Conservation (phyloP, 2,113 vertebrate species). For the Serilophus lunatus region DNA sequence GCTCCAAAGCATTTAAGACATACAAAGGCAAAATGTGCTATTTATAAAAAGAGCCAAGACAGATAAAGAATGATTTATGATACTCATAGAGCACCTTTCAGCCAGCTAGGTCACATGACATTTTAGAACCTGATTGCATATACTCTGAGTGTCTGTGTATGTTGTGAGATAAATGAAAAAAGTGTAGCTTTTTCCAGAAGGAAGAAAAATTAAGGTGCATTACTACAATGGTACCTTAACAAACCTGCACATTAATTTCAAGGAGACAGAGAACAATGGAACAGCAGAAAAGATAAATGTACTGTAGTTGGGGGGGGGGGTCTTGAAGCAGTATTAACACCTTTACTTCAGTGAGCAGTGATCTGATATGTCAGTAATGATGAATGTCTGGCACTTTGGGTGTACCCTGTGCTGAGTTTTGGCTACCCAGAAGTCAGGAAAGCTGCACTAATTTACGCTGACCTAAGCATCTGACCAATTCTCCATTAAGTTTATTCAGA, state of each 20-base stretch:
- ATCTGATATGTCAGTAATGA: background rate
- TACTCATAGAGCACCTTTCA: constrained; percentile 3
- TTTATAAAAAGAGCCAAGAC: constrained; percentile 10
- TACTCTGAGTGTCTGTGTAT: background rate
- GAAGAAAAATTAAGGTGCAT: background rate
- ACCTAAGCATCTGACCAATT: background rate
- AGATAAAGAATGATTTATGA: constrained; percentile 55
- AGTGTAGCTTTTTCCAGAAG: background rate
- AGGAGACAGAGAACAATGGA: background rate
- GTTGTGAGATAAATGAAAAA: background rate
- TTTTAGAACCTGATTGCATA: background rate
- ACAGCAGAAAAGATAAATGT: background rate
- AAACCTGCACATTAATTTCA: background rate
- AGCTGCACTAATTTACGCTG: background rate
- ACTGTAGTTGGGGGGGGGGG: background rate
- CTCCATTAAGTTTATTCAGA: background rate
- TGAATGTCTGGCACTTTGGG: background rate
- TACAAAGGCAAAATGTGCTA: background rate
- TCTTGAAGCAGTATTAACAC: background rate
- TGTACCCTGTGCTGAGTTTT: background rate
- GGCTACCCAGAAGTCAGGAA: background rate
- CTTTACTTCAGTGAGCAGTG: background rate
- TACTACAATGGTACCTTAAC: background rate
- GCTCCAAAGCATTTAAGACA: constrained; percentile 2
- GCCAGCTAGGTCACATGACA: background rate